phyloP scores from a whole-genome alignment of 2,113 vertebrate species.

The Peucedramus taeniatus region DNA sequence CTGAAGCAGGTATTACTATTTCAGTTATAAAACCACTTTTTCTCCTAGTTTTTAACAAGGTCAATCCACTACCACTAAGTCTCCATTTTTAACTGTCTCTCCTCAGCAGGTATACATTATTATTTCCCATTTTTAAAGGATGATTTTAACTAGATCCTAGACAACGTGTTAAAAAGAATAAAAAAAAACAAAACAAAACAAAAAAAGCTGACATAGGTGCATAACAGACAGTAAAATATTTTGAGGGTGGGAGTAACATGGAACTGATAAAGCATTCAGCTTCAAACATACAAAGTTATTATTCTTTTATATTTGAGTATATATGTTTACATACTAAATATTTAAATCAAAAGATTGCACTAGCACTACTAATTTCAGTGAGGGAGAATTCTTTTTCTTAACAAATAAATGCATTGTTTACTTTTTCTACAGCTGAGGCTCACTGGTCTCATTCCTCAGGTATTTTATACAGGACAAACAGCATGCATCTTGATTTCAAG shows the following conservation, averaged over 20 bases:
- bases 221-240: neutral
- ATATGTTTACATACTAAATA: neutral
- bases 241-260: neutral
- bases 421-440: neutral
- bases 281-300: neutral
- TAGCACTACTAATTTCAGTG: neutral
- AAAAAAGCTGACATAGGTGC: neutral
- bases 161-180: neutral
- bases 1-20: neutral
- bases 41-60: neutral
- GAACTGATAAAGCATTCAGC: neutral
- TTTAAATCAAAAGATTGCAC: neutral
- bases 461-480: neutral
- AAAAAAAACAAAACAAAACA: neutral
- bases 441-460: neutral
- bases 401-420: neutral
- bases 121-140: neutral
- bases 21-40: neutral
- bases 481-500: neutral
- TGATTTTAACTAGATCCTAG: neutral
- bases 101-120: neutral
- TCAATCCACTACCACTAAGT: neutral
- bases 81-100: neutral
- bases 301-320: neutral
- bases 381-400: neutral